phyloP scores from a whole-genome alignment of 2,888 invertebrate species.

The Stegophylla sp. region DNA sequence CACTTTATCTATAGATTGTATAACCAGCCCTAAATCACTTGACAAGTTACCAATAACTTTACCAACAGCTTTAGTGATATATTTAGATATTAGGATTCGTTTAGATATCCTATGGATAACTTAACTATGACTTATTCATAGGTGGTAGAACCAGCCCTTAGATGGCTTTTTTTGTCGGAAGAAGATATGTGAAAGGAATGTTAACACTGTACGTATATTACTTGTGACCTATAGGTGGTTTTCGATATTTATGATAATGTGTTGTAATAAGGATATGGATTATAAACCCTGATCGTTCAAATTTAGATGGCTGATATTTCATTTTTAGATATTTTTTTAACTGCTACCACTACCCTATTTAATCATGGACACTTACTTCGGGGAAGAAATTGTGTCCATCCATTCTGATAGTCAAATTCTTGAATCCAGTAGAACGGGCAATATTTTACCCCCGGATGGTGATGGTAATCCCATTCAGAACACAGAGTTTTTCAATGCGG shows the following conservation, averaged over 20 bases:
- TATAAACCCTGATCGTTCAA: background rate
- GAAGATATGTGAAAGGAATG: no score
- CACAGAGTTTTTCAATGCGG: constrained; percentile 22
- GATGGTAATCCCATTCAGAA: background rate
- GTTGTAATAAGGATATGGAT: no score
- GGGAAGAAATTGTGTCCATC: constrained; percentile 45
- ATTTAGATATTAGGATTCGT: no score
- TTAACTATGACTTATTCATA: no score
- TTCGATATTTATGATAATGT: no score
- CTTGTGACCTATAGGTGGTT: no score
- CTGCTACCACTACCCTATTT: background rate
- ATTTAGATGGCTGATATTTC: constrained; percentile 27
- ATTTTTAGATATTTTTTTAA: constrained; percentile 28
- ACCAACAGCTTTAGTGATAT: no score
- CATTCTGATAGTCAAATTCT: constrained; percentile 33
- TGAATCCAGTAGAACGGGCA: constrained; percentile 13
- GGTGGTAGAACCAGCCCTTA: no score
- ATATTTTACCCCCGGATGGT: constrained; percentile 10
- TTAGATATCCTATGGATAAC: no score
- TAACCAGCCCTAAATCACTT: background rate
- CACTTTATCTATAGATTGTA: background rate
- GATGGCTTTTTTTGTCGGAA: no score
- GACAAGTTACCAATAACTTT: no score
- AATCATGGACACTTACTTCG: constrained; percentile 46
- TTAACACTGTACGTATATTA: no score